Base-by-base conservation (phyloP, 2,113 vertebrate species). In the Eurypyga helias region DNA sequence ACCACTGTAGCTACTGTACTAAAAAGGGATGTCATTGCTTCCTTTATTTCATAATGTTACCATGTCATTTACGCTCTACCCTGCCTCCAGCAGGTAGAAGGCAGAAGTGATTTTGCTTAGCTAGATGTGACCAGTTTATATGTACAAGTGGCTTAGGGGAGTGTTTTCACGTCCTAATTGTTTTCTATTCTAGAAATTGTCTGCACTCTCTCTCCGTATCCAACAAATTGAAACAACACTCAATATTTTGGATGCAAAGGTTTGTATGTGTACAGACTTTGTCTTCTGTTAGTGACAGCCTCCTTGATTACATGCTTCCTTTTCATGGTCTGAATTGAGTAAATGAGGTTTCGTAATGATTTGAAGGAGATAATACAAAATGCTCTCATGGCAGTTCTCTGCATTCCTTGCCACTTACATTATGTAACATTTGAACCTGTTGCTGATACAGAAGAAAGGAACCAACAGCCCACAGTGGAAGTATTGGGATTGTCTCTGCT, bases 211-310 rank as follows among this genome's bases (percentile, higher is more conserved):
- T 34, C 98, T 99, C 55, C 99, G 99, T 87, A 99, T 99, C 89
- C 99, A 99, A 54, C 99, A 99, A 94, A 99, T 99, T 96, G 99
- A 99, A 98, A 99, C 99, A 46, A 99, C 99, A 1, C 98, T 99
- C 86, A 99, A 99, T 93, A 99, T 99, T 97, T 97, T 99, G 97
- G 99, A 99, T 98, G 99, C 99, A 58, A 99, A 99, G 99, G 99
- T 99, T 94, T 96, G 98, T 98, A 80, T 91, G 29, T 49, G 46
- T 67, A 45, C 34, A 49, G 48, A 62, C 18, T 88, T 87, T 43
- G 26, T 72, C 58, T 67, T 90, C 25, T 36, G 77, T 29, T 26
- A 58, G 41, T 54, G 43, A 33, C 61, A 89, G 20, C 54, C 10
- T 95, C 46, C 25, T 67, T 23, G 34, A 18, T 57, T 65, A 26